Base-by-base conservation (phyloP, 2,797 vertebrate genomes). In the Protonibea diacanthus region DNA sequence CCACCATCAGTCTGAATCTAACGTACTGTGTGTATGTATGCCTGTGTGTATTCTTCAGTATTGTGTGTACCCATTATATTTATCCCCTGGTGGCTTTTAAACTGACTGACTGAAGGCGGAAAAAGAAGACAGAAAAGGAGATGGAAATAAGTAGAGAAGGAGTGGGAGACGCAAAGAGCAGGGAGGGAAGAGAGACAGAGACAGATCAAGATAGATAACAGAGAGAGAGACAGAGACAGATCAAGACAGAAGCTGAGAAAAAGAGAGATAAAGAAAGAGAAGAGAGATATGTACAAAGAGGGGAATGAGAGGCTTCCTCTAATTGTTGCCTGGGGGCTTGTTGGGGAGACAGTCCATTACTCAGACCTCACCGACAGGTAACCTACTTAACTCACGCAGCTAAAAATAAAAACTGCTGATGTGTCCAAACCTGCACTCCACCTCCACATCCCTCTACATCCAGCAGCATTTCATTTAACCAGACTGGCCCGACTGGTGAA, bases 321-420 rank as follows among this genome's bases (percentile, higher is more conserved):
- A 92, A 94, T 93, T 91, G 91, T 76, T 83, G 91, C 91, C 89
- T 66, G 68, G 85, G 89, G 92, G 87, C 84, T 88, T 78, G 82
- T 88, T 89, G 86, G 79, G 87, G 80, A 88, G 87, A 92, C 88
- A 78, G 74, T 80, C 81, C 89, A 91, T 92, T 91, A 92, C 83
- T 92, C 90, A 90, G 89, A 86, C 78, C 82, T 86, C 69, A 77
- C 64, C 75, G 82, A 89, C 89, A 91, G 86, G 90, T 93, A 90
- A 91, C 87, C 87, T 87, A 91, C 86, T 93, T 91, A 88, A 86
- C 80, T 81, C 82, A 59, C 20, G 11, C 23, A 45, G 72, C 87
- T 88, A 86, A 88, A 91, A 86, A 90, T 85, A 92, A 84, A 90
- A 92, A 87, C 33, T 80, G 88, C 89, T 93, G 90, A 93, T 90